These are phyloP conservation scores for Ptychadena robeensis DNA, from an alignment of 2,797 vertebrate species.

Conservation along the genomic window DNA sequence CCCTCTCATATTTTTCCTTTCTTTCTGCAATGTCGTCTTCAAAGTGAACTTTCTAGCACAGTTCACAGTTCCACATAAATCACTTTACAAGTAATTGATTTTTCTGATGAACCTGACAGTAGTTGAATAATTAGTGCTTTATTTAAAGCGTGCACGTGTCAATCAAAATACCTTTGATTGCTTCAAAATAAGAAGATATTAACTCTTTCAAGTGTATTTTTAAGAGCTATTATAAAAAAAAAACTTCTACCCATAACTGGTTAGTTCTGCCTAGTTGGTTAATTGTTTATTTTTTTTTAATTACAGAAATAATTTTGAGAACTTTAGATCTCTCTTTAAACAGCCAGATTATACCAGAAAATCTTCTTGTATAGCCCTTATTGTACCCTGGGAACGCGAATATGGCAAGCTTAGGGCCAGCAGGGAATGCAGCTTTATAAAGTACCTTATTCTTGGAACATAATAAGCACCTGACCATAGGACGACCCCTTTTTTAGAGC, in stretches of 20 bases:
- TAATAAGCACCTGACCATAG: too few relatives aligned
- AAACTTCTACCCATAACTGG: background rate
- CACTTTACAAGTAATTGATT: slow-evolving; percentile 68
- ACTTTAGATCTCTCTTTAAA: background rate
- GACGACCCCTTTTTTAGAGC: too few relatives aligned
- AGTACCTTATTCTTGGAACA: too few relatives aligned
- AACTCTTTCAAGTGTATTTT: slow-evolving; percentile 55
- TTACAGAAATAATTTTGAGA: background rate
- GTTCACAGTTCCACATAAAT: slow-evolving; percentile 58
- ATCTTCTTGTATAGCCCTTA: too few relatives aligned
- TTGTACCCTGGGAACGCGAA: too few relatives aligned
- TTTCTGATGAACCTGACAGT: slow-evolving; percentile 64
- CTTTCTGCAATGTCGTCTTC: slow-evolving; percentile 63
- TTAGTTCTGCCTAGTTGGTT: background rate
- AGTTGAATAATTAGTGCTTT: slow-evolving; percentile 64
- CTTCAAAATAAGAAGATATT: slow-evolving; percentile 38
- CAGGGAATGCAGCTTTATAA: too few relatives aligned
- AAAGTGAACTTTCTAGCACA: slow-evolving; percentile 64
- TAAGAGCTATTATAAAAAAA: background rate
- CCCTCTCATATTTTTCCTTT: slow-evolving; percentile 63
- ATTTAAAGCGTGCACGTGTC: slow-evolving; percentile 64
- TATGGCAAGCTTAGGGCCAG: too few relatives aligned
- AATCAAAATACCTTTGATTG: slow-evolving; percentile 61
- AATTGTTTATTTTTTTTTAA: background rate
- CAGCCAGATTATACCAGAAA: background rate